phyloP scores from a whole-genome alignment of 2,113 vertebrate species.

The Chaetodon auriga region DNA sequence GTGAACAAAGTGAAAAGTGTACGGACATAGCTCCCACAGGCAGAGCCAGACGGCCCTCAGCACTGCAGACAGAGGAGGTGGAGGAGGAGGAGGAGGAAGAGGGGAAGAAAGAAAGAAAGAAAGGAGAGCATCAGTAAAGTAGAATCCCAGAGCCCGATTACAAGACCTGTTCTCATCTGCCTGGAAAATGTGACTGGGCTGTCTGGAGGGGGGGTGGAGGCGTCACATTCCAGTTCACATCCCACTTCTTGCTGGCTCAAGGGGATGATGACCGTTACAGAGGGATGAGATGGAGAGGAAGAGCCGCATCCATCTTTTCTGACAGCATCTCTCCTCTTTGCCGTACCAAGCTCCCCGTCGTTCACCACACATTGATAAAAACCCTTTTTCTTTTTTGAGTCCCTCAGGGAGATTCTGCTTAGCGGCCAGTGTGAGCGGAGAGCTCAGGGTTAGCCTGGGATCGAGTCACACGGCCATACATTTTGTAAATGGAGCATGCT shows the following conservation, averaged over 20 bases:
- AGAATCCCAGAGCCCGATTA: slow-evolving; percentile 71
- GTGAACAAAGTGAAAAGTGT: slow-evolving; percentile 23
- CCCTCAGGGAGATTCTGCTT: slow-evolving; percentile 7
- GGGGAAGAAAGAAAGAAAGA: neutral
- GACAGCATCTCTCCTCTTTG: neutral
- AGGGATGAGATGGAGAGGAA: neutral
- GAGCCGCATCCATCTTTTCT: slow-evolving; percentile 13
- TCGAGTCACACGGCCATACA: slow-evolving; percentile 12
- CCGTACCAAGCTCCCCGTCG: slow-evolving; percentile 1
- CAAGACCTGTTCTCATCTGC: slow-evolving; percentile 73
- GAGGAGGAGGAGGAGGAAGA: slow-evolving; percentile 7
- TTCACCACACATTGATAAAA: slow-evolving; percentile 1
- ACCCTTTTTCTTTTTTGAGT: slow-evolving; percentile 20
- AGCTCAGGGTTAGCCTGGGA: slow-evolving; percentile 16
- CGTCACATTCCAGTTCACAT: slow-evolving; percentile 70
- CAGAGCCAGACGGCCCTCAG: slow-evolving; percentile 48
- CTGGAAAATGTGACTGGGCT: slow-evolving; percentile 78
- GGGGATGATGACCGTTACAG: slow-evolving; percentile 52
- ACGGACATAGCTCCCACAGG: slow-evolving; percentile 7
- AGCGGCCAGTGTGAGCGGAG: slow-evolving; percentile 29
- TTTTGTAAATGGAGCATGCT: slow-evolving; percentile 37
- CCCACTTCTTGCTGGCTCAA: slow-evolving; percentile 54
- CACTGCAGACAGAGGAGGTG: slow-evolving; percentile 43
- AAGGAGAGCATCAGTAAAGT: slow-evolving; percentile 69
- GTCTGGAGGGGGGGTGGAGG: slow-evolving; percentile 64